Conservation (phyloP, 2,888 invertebrate genomes). For the Tillus elongatus region DNA sequence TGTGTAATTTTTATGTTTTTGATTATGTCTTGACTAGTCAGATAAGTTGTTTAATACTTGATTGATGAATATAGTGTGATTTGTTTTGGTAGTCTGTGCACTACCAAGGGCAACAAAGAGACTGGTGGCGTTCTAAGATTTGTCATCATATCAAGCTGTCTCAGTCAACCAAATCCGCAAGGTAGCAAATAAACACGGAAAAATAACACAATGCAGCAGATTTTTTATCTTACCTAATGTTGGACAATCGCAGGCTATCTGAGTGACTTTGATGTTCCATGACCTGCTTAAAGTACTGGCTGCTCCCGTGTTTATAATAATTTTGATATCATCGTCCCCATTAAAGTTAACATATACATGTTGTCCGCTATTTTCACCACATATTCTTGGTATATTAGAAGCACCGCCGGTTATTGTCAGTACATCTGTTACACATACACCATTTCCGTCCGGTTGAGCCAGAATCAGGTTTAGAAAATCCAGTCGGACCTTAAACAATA, state of each 20-base stretch:
- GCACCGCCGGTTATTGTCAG: slow-evolving; percentile 61
- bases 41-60: no score
- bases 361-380: slow-evolving; percentile 73
- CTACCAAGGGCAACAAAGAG: no score
- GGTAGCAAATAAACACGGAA: no score
- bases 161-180: no score
- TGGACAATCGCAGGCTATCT: slow-evolving; percentile 62
- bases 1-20: no score
- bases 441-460: slow-evolving; percentile 63
- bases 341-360: slow-evolving; percentile 69
- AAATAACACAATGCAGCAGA: no score
- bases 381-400: slow-evolving; percentile 62
- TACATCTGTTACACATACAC: slow-evolving; percentile 60
- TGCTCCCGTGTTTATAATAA: slow-evolving; percentile 56
- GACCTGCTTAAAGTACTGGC: slow-evolving; percentile 51
- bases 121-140: no score
- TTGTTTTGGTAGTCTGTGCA: no score
- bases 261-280: slow-evolving; percentile 67
- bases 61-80: no score
- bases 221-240: slow-evolving; percentile 57
- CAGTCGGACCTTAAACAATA: slow-evolving; percentile 54
- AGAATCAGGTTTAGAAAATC: slow-evolving; percentile 66
- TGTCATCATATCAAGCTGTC: no score
- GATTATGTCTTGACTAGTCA: no score
- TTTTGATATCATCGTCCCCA: slow-evolving; percentile 54